Evolutionary conservation across 2,113 vertebrate species (phyloP).

Genomic region (Podarcis raffonei): DNA sequence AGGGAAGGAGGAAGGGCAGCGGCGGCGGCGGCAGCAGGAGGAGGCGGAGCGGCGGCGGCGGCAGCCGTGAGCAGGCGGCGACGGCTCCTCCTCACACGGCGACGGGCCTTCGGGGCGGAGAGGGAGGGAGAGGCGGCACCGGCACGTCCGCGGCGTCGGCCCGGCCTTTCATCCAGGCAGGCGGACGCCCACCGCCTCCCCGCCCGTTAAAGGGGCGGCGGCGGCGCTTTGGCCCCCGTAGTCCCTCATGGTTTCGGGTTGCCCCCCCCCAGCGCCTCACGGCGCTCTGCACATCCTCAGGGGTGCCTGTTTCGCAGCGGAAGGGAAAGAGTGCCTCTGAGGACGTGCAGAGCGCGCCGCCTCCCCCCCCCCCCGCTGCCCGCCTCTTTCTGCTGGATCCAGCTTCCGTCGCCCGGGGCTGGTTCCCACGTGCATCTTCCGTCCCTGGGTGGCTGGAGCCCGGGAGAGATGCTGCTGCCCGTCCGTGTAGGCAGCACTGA

Average conservation of each 20-base stretch:
- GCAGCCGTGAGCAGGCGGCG: background rate
- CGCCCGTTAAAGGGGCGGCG: background rate
- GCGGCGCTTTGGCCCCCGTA: background rate
- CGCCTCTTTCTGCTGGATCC: background rate
- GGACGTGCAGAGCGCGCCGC: background rate
- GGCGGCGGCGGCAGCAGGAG: background rate
- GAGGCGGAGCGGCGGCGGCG: background rate
- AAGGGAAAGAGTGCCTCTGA: background rate
- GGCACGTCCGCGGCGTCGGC: background rate
- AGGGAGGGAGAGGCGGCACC: background rate
- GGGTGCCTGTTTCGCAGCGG: background rate
- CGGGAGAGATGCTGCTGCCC: background rate
- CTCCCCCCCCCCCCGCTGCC: background rate
- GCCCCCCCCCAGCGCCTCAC: too few species aligned
- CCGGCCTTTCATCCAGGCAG: background rate
- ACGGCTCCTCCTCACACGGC: conserved; percentile 24
- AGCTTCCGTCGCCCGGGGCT: background rate
- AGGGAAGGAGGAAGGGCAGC: background rate
- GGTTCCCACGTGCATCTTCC: background rate
- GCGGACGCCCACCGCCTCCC: background rate
- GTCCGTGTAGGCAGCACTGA: background rate
- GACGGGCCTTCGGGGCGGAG: conserved; percentile 12
- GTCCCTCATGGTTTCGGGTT: too few species aligned
- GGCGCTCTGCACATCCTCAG: background rate
- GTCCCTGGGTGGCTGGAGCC: too few species aligned